Percentiles rank a stretch among this genome's conserved stretches.
Evolutionary conservation across 2,888 invertebrate genomes (phyloP).

Genomic region (Brachyopa scutellaris): DNA sequence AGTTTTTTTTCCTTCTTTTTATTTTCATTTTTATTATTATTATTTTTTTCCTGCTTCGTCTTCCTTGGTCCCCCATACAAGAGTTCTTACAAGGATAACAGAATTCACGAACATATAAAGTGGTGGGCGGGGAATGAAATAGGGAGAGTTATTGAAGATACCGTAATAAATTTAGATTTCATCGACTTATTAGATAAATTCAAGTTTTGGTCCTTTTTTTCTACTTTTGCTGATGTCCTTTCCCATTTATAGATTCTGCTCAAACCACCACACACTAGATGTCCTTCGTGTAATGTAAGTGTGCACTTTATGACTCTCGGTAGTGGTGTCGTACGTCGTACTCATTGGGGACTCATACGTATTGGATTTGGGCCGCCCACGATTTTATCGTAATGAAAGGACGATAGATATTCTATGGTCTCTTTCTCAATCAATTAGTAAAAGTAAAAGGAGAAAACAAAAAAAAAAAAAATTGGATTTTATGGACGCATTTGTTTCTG

Average conservation of each 20-base stretch:
- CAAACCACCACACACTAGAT: background rate
- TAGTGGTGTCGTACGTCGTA: conserved; percentile 10
- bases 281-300: conserved; percentile 2
- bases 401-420: background rate
- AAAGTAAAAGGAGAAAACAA: conserved; percentile 26
- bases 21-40: background rate
- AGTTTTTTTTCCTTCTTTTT: conserved; percentile 3
- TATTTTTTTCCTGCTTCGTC: background rate
- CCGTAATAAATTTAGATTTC: conserved; percentile 71
- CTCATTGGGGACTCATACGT: conserved; percentile 8
- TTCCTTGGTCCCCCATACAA: too few species aligned
- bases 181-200: conserved; percentile 69
- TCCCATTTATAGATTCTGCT: too few species aligned
- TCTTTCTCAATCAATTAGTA: conserved; percentile 53
- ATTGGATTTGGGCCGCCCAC: background rate
- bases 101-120: conserved; percentile 8
- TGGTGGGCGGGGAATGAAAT: too few species aligned
- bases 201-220: conserved; percentile 55
- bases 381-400: conserved; percentile 8
- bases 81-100: conserved; percentile 32
- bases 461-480: conserved; percentile 56
- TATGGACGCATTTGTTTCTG: conserved; percentile 39
- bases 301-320: conserved; percentile 48
- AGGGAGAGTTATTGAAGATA: conserved; percentile 49
- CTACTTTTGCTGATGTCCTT: background rate